phyloP scores from a whole-genome alignment of 2,888 invertebrate species.

The Carcina quercana region DNA sequence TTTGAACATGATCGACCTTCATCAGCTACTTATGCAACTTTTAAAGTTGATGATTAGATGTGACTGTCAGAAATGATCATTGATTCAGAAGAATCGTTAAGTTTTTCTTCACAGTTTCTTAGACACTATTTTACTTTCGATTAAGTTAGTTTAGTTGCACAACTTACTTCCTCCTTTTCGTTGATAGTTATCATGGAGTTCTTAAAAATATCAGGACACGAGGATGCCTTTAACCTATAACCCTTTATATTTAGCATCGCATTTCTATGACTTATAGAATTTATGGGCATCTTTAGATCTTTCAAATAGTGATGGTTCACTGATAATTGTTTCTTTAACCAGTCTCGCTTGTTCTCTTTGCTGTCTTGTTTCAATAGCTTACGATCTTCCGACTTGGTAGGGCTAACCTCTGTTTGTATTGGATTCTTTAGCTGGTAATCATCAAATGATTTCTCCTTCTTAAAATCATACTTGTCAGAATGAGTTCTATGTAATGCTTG shows the following conservation, averaged over 20 bases:
- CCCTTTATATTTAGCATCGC: conserved; percentile 88
- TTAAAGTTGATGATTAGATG: too few relatives aligned
- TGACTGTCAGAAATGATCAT: too few relatives aligned
- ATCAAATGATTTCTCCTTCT: conserved; percentile 28
- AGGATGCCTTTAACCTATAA: conserved; percentile 88
- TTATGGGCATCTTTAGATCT: conserved; percentile 82
- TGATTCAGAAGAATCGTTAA: too few relatives aligned
- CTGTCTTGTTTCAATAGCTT: conserved; percentile 53
- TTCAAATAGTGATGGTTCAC: conserved; percentile 81
- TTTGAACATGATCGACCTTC: too few relatives aligned
- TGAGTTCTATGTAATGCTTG: conserved; percentile 41
- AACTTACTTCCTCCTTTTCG: conserved; percentile 82
- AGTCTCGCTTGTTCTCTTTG: conserved; percentile 58
- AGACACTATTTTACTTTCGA: too few relatives aligned
- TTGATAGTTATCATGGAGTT: conserved; percentile 92
- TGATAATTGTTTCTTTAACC: conserved; percentile 64
- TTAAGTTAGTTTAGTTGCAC: too few relatives aligned
- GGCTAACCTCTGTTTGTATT: conserved; percentile 32
- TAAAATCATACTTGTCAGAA: conserved; percentile 42
- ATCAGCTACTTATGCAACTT: too few relatives aligned
- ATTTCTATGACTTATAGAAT: conserved; percentile 89
- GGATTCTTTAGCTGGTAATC: conserved; percentile 40
- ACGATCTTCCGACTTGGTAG: conserved; percentile 41
- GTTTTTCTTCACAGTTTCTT: too few relatives aligned
- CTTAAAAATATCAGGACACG: conserved; percentile 93